Evolutionary conservation across 2,113 vertebrate species (phyloP).

Genomic region (Sterrhoptilus dennistouni): DNA sequence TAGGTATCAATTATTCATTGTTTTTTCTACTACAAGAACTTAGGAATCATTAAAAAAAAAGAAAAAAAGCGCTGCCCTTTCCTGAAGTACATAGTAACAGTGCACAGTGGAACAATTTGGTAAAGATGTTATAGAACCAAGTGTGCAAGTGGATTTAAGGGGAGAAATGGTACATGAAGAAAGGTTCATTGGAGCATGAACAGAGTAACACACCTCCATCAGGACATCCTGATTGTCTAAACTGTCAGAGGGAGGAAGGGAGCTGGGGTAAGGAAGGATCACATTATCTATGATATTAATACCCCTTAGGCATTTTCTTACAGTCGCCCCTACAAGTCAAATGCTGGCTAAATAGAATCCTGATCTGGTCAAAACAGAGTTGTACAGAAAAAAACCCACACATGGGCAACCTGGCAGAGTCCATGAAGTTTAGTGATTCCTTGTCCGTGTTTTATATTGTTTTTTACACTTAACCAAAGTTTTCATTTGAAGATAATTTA

Average conservation of each 20-base stretch:
- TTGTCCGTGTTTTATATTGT: background rate
- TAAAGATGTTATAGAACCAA: background rate
- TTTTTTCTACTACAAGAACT: background rate
- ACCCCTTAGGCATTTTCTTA: background rate
- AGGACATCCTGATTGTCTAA: background rate
- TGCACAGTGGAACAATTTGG: background rate
- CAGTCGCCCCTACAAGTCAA: background rate
- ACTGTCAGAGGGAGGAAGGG: background rate
- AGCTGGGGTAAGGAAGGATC: background rate
- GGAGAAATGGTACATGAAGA: background rate
- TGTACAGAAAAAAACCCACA: background rate
- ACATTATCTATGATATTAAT: background rate
- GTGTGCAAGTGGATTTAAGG: background rate
- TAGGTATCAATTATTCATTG: background rate
- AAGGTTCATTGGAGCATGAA: background rate
- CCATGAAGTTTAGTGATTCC: background rate
- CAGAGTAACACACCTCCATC: background rate
- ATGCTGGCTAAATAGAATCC: background rate
- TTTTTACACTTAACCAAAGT: background rate
- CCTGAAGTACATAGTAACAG: background rate
- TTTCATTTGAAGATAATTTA: background rate
- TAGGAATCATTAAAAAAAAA: background rate
- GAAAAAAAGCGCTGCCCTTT: background rate
- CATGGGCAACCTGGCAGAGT: background rate
- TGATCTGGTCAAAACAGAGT: background rate